Evolutionary conservation across 2,113 vertebrate genomes (phyloP).

Genomic region (Harpagus bidentatus): DNA sequence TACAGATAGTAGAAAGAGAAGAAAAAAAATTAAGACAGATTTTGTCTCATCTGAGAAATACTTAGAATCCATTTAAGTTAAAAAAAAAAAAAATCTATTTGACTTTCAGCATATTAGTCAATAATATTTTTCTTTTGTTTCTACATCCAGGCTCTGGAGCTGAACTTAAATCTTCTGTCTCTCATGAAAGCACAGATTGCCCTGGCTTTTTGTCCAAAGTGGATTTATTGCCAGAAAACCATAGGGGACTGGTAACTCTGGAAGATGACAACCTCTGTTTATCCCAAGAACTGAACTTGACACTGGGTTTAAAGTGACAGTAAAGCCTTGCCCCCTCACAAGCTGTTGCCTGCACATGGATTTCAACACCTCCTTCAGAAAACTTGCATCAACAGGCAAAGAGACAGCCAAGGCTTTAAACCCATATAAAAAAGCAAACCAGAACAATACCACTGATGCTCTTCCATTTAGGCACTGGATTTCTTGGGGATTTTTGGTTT

Average conservation of each 20-base stretch:
- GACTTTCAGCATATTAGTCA: not conserved
- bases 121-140: not conserved
- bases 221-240: not conserved
- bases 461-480: not conserved
- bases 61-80: not conserved
- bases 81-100: not conserved
- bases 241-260: not conserved
- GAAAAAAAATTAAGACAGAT: too few species aligned
- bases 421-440: not conserved
- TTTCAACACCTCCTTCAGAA: not conserved
- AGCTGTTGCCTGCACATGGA: not conserved
- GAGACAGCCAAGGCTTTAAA: not conserved
- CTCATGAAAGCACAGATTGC: not conserved
- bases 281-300: not conserved
- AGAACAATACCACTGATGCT: not conserved
- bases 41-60: not conserved
- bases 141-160: not conserved
- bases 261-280: not conserved
- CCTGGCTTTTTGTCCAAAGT: not conserved
- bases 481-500: not conserved
- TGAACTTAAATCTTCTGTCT: not conserved
- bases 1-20: too few species aligned
- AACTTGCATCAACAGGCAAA: not conserved
- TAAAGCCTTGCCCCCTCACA: not conserved
- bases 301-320: not conserved